Evolutionary conservation across 2,113 vertebrate genomes (phyloP).

Genomic region (Lathamus discolor): DNA sequence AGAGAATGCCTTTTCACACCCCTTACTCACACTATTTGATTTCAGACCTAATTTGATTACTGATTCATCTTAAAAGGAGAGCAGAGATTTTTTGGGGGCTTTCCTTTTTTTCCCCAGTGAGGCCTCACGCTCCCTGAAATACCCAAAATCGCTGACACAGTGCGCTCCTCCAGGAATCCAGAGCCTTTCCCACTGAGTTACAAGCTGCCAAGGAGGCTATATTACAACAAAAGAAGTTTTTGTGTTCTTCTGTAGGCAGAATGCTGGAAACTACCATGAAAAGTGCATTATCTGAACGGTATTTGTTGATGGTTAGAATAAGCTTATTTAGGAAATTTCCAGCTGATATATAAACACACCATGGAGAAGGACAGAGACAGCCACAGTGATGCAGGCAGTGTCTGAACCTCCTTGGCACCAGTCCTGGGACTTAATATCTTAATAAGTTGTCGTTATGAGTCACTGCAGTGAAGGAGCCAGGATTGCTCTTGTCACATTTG

Average conservation of each 20-base stretch:
- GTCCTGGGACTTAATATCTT: conserved; percentile 39
- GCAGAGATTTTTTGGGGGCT: neutral
- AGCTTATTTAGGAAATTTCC: neutral
- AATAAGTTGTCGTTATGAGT: conserved; percentile 43
- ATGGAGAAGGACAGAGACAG: neutral
- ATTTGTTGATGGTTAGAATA: conserved; percentile 3
- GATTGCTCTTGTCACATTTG: conserved; percentile 8
- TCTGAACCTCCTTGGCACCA: neutral
- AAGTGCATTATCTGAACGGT: neutral
- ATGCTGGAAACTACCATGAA: conserved; percentile 2
- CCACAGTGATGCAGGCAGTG: neutral
- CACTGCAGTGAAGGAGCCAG: conserved; percentile 5
- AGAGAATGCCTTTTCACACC: neutral
- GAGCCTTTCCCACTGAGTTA: conserved; percentile 45
- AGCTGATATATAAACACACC: neutral
- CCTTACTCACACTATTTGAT: neutral
- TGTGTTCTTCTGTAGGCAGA: conserved; percentile 49
- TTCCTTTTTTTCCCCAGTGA: conserved; percentile 31
- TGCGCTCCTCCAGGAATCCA: conserved; percentile 55
- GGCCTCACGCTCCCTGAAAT: conserved; percentile 36
- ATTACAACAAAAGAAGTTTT: conserved; percentile 54
- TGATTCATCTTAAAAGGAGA: neutral
- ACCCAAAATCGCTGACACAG: conserved; percentile 60
- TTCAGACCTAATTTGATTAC: neutral
- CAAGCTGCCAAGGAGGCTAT: conserved; percentile 47